A percentile compares a stretch with the other conserved stretches of the same genome.
Evolutionary conservation across 2,797 vertebrate species (phyloP).

Genomic region (Anniella stebbinsi): DNA sequence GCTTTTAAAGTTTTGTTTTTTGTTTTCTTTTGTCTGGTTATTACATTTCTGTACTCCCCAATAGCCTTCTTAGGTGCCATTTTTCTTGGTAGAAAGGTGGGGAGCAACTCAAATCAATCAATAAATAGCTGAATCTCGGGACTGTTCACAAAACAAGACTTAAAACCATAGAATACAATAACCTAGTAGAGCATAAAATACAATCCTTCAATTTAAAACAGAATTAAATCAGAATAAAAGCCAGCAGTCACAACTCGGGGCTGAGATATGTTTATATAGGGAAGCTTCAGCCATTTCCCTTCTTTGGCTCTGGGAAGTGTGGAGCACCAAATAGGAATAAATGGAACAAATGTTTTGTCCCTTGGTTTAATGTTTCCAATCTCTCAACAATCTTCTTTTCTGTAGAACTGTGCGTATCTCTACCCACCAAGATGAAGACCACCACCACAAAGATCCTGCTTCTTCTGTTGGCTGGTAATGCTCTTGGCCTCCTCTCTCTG

Average conservation of each 20-base stretch:
- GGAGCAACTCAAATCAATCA: no score
- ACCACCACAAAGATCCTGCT: not conserved
- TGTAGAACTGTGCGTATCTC: not conserved
- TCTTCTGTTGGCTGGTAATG: constrained; percentile 19
- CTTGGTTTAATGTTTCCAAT: not conserved
- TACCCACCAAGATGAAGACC: constrained; percentile 6
- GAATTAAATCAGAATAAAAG: no score
- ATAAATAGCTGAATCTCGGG: no score
- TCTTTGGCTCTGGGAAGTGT: not conserved
- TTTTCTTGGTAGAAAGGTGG: no score
- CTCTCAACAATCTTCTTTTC: not conserved
- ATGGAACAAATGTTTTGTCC: not conserved
- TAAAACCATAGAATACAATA: no score
- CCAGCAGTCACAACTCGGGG: not conserved
- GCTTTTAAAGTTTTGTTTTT: not conserved
- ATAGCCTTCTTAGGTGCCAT: no score
- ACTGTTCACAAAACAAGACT: no score
- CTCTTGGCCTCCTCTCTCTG: not conserved
- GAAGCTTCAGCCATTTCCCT: not conserved
- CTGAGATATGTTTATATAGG: not conserved
- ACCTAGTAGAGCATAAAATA: no score
- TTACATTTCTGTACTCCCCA: no score
- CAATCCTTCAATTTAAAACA: no score
- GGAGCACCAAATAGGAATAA: not conserved
- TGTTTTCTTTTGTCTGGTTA: not conserved